phyloP scores from a whole-genome alignment of 2,113 vertebrate genomes.

The Anarrhichthys ocellatus region DNA sequence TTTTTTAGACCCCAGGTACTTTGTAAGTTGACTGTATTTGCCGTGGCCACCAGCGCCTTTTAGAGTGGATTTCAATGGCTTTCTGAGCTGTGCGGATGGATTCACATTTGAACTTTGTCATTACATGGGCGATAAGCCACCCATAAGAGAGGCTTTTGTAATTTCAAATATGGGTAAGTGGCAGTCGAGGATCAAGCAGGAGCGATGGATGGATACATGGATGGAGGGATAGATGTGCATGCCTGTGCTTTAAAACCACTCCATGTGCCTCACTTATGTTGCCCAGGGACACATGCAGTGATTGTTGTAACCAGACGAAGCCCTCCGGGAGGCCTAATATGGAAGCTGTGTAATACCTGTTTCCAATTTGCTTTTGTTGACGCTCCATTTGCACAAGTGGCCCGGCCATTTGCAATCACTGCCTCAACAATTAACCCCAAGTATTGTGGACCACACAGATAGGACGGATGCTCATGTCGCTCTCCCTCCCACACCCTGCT shows the following conservation, averaged over 20 bases:
- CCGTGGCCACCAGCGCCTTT: slow-evolving; percentile 43
- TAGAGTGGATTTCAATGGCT: slow-evolving; percentile 72
- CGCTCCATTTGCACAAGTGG: slow-evolving; percentile 69
- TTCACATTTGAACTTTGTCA: slow-evolving; percentile 82
- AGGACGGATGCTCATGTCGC: slow-evolving; percentile 22
- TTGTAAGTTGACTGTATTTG: slow-evolving; percentile 58
- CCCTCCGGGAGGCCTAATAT: slow-evolving; percentile 60
- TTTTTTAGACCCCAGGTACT: slow-evolving; percentile 45
- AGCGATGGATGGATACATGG: slow-evolving; percentile 63
- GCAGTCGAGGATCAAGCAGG: slow-evolving; percentile 71
- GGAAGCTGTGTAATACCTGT: slow-evolving; percentile 70
- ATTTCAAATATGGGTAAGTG: slow-evolving; percentile 80
- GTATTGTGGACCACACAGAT: slow-evolving; percentile 39
- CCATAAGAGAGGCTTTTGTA: slow-evolving; percentile 75
- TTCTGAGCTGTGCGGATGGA: slow-evolving; percentile 65
- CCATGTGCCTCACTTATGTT: slow-evolving; percentile 68
- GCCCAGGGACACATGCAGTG: slow-evolving; percentile 57
- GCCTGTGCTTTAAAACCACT: slow-evolving; percentile 78
- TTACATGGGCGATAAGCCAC: slow-evolving; percentile 76
- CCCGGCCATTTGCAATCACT: slow-evolving; percentile 62
- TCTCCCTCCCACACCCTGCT: slow-evolving; percentile 50
- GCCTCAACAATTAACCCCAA: slow-evolving; percentile 72
- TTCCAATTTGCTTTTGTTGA: slow-evolving; percentile 76
- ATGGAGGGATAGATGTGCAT: slow-evolving; percentile 60
- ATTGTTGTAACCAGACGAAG: slow-evolving; percentile 78